phyloP scores from a whole-genome alignment of 2,888 invertebrate species.

The Leucania comma region DNA sequence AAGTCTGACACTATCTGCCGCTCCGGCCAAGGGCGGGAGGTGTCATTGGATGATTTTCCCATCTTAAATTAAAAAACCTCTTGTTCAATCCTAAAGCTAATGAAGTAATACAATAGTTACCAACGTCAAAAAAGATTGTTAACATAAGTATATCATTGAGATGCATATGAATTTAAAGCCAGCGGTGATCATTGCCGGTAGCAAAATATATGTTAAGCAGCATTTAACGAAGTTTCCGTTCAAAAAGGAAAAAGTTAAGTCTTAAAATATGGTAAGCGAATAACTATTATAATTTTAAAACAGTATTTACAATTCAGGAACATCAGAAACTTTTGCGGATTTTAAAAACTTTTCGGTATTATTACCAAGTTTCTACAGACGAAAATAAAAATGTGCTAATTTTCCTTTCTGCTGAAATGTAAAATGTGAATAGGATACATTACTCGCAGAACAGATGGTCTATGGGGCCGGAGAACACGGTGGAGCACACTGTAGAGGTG shows the following conservation, averaged over 20 bases:
- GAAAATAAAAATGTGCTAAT: constrained; percentile 30
- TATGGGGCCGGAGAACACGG: no score
- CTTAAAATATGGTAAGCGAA: constrained; percentile 46
- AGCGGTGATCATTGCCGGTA: neutral
- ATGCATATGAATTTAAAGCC: neutral
- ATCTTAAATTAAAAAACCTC: no score
- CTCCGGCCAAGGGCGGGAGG: neutral
- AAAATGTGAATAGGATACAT: no score
- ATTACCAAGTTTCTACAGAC: constrained; percentile 7
- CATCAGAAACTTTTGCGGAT: constrained; percentile 23
- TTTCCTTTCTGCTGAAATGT: neutral
- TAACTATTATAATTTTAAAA: constrained; percentile 52
- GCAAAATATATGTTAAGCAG: constrained; percentile 19
- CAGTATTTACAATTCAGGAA: constrained; percentile 30
- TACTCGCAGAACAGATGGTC: no score
- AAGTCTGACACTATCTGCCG: neutral
- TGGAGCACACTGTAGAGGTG: no score
- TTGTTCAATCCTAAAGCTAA: no score
- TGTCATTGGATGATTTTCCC: no score
- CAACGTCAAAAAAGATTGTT: no score
- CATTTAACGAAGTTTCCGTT: constrained; percentile 21
- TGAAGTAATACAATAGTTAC: no score
- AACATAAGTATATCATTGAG: no score
- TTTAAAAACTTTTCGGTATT: constrained; percentile 25
- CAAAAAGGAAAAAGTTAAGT: constrained; percentile 20